Base-by-base conservation (phyloP, 2,888 invertebrate genomes). In the Lysandra bellargus region DNA sequence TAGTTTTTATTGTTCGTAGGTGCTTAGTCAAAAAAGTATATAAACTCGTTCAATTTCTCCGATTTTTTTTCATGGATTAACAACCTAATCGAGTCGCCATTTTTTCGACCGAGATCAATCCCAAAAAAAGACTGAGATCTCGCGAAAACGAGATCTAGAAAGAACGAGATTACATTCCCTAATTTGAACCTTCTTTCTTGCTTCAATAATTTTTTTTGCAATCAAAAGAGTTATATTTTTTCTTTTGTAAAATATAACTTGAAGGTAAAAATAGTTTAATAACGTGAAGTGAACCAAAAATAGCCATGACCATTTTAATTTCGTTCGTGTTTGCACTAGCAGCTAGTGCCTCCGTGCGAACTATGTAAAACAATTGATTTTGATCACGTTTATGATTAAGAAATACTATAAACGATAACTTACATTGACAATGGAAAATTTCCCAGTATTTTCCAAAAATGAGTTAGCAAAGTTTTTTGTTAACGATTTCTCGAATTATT, bases 221-320 rank as follows among this genome's bases (percentile, higher is more conserved):
- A 37, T 37, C 0, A 37, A 37, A 33, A 37, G 2, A 37, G 40
- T 40, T 6, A 40, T 6, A 6, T 40, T 40, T 40, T 0, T 1
- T 6, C 5, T 1, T 40, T 6, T 6, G 5, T 5, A 5, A 1
- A 40, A 40, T 81, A 79, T 80, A 80, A 79, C 82, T 83, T 79
- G 81, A 82, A 84, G 81, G 60, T 83, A 82, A 87, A 86, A 87
- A 86, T 86, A 85, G 83, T 33, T 78, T 61, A 4, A 30, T 69
- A 49, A 69, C 49, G 14, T 69, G 17, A 69, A 69, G 1, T 69
- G 33, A 14, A 69, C 33, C 33, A 69, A 37, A 69, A 69, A 69
- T 69, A 69, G 33, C 69, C 5, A 37, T 69, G 69, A 69, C 33
- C 69, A 37, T 30, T 9, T 69, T 30, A 30, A 69, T 69, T 69